Evolutionary conservation across 1,140 invertebrate species (phyloP).

Genomic region (Bombus terrestris): DNA sequence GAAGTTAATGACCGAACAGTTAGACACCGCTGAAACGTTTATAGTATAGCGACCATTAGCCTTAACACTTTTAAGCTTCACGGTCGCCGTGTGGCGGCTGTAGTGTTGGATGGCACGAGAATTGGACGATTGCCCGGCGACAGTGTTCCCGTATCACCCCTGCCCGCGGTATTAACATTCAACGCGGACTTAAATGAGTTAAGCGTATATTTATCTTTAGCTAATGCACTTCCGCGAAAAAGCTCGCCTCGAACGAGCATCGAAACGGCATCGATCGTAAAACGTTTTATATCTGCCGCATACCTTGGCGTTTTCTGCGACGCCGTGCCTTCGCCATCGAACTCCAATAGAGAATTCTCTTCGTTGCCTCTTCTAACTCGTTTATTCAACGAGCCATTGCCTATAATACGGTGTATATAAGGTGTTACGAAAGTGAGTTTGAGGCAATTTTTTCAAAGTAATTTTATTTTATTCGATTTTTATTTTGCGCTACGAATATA

Average conservation of each 20-base stretch:
- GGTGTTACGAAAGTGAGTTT: no score
- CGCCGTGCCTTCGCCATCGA: background rate
- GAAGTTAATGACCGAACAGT: conserved; percentile 46
- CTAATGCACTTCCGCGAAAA: conserved; percentile 47
- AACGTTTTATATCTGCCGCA: conserved; percentile 1
- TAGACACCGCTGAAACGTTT: conserved; percentile 22
- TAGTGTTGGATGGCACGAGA: conserved; percentile 36
- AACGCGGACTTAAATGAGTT: conserved; percentile 33
- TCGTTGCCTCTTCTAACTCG: no score
- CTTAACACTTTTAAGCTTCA: conserved; percentile 59
- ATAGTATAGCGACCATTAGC: conserved; percentile 42
- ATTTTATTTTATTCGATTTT: no score
- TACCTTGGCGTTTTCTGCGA: background rate
- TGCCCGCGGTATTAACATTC: conserved; percentile 49
- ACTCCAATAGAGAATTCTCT: background rate
- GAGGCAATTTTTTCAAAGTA: no score
- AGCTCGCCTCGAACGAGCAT: background rate
- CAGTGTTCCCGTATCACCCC: conserved; percentile 27
- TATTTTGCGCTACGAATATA: no score
- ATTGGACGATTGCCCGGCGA: conserved; percentile 60
- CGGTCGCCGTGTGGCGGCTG: conserved; percentile 28
- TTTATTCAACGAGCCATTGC: no score
- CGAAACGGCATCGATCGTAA: conserved; percentile 31
- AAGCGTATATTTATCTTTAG: conserved; percentile 42
- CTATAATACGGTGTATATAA: no score